Conservation (phyloP, 2,113 vertebrate genomes). For the Carassius carassius region DNA sequence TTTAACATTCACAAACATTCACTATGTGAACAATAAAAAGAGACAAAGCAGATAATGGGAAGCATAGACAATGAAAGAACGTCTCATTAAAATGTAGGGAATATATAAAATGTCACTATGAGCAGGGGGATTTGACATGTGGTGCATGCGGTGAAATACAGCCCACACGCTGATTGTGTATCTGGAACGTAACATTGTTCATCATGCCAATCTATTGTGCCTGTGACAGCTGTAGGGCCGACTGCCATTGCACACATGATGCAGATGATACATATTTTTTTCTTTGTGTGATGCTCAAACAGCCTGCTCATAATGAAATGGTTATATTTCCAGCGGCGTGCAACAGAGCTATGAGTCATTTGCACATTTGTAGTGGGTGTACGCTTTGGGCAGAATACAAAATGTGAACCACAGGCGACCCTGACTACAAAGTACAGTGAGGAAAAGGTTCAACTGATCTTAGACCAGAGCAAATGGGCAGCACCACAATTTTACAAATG, state of each 20-base stretch:
- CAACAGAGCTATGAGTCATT: slow-evolving; percentile 17
- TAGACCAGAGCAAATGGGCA: not conserved
- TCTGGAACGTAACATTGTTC: slow-evolving; percentile 17
- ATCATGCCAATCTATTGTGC: slow-evolving; percentile 33
- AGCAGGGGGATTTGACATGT: slow-evolving; percentile 1
- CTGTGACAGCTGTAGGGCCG: slow-evolving; percentile 23
- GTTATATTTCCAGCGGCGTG: not conserved
- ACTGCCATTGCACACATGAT: slow-evolving; percentile 15
- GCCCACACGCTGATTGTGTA: slow-evolving; percentile 36
- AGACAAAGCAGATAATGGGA: not conserved
- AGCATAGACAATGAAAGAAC: not conserved
- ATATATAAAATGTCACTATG: not conserved
- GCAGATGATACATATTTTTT: slow-evolving; percentile 18
- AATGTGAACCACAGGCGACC: slow-evolving; percentile 6
- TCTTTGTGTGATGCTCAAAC: slow-evolving; percentile 23
- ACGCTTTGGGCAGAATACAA: not conserved
- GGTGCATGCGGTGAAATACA: not conserved
- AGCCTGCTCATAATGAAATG: not conserved
- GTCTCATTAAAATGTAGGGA: slow-evolving; percentile 20
- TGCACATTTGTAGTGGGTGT: slow-evolving; percentile 9
- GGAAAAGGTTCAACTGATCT: not conserved
- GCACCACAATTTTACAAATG: not conserved
- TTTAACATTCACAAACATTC: not conserved
- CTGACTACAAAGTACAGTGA: slow-evolving; percentile 7
- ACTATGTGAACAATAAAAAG: not conserved